phyloP scores from a whole-genome alignment of 1,140 invertebrate genomes.

The Octopus sinensis region DNA sequence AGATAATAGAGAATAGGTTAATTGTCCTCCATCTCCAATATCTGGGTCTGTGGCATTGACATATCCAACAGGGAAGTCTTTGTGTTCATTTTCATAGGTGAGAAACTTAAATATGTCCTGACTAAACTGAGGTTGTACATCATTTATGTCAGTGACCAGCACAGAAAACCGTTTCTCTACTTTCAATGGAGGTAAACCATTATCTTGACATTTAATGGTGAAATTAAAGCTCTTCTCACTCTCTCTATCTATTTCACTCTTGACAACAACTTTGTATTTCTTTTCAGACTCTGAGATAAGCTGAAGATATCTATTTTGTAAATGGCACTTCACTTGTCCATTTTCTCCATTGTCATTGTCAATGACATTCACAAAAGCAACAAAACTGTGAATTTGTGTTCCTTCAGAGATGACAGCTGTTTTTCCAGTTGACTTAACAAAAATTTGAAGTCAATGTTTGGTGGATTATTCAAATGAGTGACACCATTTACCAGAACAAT shows the following conservation, averaged over 20 bases:
- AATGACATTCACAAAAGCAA: slow-evolving; percentile 49
- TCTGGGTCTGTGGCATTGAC: slow-evolving; percentile 66
- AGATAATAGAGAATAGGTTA: slow-evolving; percentile 68
- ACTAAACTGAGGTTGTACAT: slow-evolving; percentile 55
- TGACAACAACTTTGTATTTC: too few species aligned
- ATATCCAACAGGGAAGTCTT: slow-evolving; percentile 68
- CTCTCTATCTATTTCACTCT: too few species aligned
- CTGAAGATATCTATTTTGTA: too few species aligned
- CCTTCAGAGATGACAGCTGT: slow-evolving; percentile 38
- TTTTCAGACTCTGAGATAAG: too few species aligned
- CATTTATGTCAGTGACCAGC: slow-evolving; percentile 44
- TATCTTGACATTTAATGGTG: slow-evolving; percentile 35
- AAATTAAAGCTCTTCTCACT: slow-evolving; percentile 31
- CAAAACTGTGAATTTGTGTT: slow-evolving; percentile 41
- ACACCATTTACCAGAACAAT: slow-evolving; percentile 88
- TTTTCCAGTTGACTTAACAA: slow-evolving; percentile 33
- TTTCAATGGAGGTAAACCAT: slow-evolving; percentile 29
- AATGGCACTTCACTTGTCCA: too few species aligned
- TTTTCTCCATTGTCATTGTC: slow-evolving; percentile 48
- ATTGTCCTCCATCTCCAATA: slow-evolving; percentile 46
- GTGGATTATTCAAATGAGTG: slow-evolving; percentile 93
- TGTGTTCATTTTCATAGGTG: slow-evolving; percentile 85
- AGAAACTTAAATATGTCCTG: slow-evolving; percentile 59
- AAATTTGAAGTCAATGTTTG: slow-evolving; percentile 61
- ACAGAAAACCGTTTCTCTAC: slow-evolving; percentile 31